phyloP scores from a whole-genome alignment of 2,797 vertebrate species.

The Chelon auratus region DNA sequence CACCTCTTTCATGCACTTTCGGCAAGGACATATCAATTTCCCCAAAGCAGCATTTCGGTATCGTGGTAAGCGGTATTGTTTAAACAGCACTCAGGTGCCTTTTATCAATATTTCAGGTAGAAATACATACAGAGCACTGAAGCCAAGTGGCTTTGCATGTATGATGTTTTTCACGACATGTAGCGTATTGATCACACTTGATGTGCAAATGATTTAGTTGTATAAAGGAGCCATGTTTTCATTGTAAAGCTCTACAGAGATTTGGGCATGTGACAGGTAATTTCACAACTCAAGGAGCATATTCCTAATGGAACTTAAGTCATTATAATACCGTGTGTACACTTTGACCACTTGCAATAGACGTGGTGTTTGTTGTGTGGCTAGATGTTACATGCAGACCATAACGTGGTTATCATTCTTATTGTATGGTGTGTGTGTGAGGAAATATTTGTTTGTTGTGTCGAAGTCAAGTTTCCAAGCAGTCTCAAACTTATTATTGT shows the following conservation, averaged over 20 bases:
- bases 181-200: constrained; percentile 27
- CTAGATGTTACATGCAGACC: constrained; percentile 50
- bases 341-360: constrained; percentile 45
- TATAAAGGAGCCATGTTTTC: constrained; percentile 36
- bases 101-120: constrained; percentile 18
- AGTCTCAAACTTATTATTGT: too few relatives aligned
- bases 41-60: constrained; percentile 25
- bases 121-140: constrained; percentile 21
- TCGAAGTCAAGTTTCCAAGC: too few relatives aligned
- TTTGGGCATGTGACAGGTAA: constrained; percentile 28
- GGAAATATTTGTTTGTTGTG: background rate
- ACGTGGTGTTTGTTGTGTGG: constrained; percentile 31
- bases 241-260: constrained; percentile 26
- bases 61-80: background rate
- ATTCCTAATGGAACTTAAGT: constrained; percentile 32
- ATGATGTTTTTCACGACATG: constrained; percentile 27
- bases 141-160: constrained; percentile 52
- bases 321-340: constrained; percentile 21
- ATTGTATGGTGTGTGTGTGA: background rate
- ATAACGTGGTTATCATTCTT: constrained; percentile 28
- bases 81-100: background rate
- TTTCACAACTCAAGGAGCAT: constrained; percentile 8
- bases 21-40: constrained; percentile 20
- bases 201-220: constrained; percentile 31
- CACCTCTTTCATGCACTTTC: constrained; percentile 20